Evolutionary conservation across 2,797 vertebrate genomes (phyloP).

Genomic region (Perodicticus potto): DNA sequence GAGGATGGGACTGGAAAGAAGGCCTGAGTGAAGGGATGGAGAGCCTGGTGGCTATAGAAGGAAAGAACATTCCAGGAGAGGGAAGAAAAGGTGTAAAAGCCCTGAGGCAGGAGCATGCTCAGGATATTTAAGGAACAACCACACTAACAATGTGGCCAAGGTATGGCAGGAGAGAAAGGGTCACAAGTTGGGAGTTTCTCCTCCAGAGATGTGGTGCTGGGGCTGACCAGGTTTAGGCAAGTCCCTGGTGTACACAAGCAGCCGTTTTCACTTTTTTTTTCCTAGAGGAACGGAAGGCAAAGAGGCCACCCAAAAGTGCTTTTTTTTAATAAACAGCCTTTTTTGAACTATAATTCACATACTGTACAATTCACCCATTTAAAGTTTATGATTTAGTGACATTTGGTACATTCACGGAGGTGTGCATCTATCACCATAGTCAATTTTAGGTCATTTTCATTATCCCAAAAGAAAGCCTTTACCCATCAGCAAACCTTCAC

Average conservation of each 20-base stretch:
- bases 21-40: neutral
- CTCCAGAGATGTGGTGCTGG: too few species aligned
- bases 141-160: neutral
- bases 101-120: accelerated
- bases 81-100: neutral
- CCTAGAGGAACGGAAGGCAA: neutral
- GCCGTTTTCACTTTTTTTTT: neutral
- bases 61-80: neutral
- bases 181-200: neutral
- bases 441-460: neutral
- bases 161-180: neutral
- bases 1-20: neutral
- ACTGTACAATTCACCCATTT: neutral
- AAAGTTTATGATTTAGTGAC: neutral
- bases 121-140: neutral
- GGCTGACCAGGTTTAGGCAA: neutral
- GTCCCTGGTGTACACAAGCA: too few species aligned
- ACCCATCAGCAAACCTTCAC: neutral
- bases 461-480: neutral
- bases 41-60: neutral
- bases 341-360: neutral
- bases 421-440: neutral
- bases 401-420: neutral
- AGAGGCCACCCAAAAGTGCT: neutral
- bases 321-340: neutral